A percentile compares a stretch with the other conserved stretches of the same genome.
Evolutionary conservation across 1,140 invertebrate genomes (phyloP).

Genomic region (Manduca sexta): DNA sequence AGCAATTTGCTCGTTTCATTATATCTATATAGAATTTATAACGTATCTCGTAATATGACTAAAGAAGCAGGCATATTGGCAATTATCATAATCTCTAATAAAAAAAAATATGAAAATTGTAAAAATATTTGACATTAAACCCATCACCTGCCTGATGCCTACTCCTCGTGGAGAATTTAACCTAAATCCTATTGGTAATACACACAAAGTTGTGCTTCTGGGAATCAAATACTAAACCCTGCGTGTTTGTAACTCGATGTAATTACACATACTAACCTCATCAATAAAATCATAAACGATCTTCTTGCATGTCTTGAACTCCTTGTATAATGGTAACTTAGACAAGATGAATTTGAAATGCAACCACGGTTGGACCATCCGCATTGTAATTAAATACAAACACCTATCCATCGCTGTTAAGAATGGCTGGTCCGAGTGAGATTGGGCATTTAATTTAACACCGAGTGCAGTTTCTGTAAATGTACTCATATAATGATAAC

Average conservation of each 20-base stretch:
- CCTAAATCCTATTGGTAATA: background rate
- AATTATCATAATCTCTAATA: no score
- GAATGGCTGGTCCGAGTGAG: constrained; percentile 5
- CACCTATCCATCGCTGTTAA: constrained; percentile 8
- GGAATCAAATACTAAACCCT: no score
- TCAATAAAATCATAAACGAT: constrained; percentile 12
- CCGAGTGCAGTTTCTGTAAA: constrained; percentile 19
- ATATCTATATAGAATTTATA: no score
- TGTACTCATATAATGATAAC: no score
- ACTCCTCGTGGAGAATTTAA: background rate
- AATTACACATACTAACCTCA: constrained; percentile 3
- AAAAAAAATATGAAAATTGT: no score
- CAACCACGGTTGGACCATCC: constrained; percentile 14
- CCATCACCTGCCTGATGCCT: background rate
- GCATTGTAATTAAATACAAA: background rate
- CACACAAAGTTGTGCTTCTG: no score
- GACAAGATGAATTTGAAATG: constrained; percentile 7
- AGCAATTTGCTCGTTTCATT: no score
- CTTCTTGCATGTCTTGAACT: background rate
- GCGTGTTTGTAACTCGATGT: background rate
- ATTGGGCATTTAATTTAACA: constrained; percentile 8
- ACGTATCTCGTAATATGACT: no score
- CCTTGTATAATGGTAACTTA: constrained; percentile 2
- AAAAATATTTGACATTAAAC: no score
- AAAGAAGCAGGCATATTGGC: no score